Evolutionary conservation across 1,140 invertebrate genomes (phyloP), one percentile per base, ranked within the genome.

Genomic region (Onthophagus taurus): DNA sequence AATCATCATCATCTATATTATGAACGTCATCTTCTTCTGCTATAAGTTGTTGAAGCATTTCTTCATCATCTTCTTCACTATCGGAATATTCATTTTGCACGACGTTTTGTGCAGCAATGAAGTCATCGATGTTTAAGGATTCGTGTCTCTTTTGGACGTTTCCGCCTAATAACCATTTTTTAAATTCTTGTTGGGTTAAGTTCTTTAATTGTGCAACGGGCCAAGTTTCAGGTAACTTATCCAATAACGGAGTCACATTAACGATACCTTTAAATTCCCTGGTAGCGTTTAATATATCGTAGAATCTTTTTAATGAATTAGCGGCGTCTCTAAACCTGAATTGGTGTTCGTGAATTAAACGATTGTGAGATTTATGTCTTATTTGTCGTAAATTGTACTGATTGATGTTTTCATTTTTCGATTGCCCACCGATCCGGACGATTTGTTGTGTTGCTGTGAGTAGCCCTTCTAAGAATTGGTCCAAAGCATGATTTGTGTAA

Each of bases 191-290:
- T n/a, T n/a, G n/a, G n/a, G n/a, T n/a, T n/a, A n/a, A n/a, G n/a
- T n/a, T n/a, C n/a, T n/a, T n/a, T n/a, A n/a, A n/a, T n/a, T n/a
- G n/a, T n/a, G n/a, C n/a, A n/a, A n/a, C n/a, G n/a, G n/a, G n/a
- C n/a, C n/a, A n/a, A n/a, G n/a, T n/a, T n/a, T n/a, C n/a, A n/a
- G 93, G 9, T 17, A 93, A 91, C 59, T 92, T 86, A 69, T 93
- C 89, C 2, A 93, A 59, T n/a, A n/a, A n/a, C n/a, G n/a, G n/a
- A n/a, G n/a, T n/a, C 17, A 34, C n/a, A 34, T 34, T 17, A 2
- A 34, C 31, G 11, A 34, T 34, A 14, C 31, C 31, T 3, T 2
- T 11, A 16, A 34, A 34, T 11, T 34, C 9, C 9, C 19, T 34
- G n/a, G 13, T 16, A 14, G 6, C 11, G 1, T 34, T 18, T 14